phyloP scores from a whole-genome alignment of 2,113 vertebrate species.

The Solea senegalensis region DNA sequence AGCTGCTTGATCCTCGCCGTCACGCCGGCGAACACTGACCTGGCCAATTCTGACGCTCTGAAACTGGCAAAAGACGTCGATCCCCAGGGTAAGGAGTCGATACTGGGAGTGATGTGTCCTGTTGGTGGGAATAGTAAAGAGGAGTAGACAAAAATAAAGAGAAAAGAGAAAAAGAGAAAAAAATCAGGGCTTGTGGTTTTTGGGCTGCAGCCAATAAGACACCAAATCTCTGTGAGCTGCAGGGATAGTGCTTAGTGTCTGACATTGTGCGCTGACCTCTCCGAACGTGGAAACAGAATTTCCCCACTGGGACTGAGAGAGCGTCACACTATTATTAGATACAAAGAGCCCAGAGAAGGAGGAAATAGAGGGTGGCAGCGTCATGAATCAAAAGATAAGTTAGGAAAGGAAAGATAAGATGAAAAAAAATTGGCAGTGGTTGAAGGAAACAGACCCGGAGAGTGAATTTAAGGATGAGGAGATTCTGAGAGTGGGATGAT shows the following conservation, averaged over 20 bases:
- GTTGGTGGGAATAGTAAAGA: not conserved
- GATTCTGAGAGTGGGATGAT: not conserved
- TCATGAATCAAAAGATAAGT: constrained; percentile 8
- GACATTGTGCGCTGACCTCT: constrained; percentile 52
- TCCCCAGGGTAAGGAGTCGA: constrained; percentile 85
- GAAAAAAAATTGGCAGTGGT: not conserved
- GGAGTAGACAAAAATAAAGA: constrained; percentile 5
- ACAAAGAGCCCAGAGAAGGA: not conserved
- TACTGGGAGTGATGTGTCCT: not conserved
- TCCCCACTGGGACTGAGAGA: constrained; percentile 35
- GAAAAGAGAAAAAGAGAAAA: no score
- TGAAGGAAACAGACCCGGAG: not conserved
- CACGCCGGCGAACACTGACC: constrained; percentile 93
- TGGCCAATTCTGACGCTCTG: constrained; percentile 94
- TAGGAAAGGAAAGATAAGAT: not conserved
- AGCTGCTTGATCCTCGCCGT: constrained; percentile 95
- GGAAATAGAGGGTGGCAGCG: constrained; percentile 2
- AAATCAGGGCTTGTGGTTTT: not conserved
- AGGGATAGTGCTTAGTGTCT: constrained; percentile 12
- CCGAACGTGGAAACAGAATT: constrained; percentile 40
- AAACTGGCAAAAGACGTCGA: constrained; percentile 95
- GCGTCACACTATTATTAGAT: constrained; percentile 47
- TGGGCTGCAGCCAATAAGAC: constrained; percentile 3
- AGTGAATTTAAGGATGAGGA: not conserved
- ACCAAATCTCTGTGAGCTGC: constrained; percentile 18